Conservation (phyloP, 2,888 invertebrate genomes). For the Ctena decussata region DNA sequence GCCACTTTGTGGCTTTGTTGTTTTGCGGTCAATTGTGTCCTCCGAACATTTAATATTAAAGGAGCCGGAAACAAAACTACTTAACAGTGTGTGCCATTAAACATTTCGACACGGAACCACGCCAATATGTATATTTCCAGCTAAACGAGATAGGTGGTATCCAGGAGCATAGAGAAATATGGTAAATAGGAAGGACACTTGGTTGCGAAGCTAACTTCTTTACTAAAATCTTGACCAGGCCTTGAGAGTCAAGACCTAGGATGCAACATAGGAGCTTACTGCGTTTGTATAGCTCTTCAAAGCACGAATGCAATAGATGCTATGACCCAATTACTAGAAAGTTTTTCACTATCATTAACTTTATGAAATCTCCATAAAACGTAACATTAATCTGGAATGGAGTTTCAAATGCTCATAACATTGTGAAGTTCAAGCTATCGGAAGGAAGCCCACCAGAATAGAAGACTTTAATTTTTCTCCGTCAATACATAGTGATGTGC, state of each 20-base stretch:
- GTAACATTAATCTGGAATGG: constrained; percentile 59
- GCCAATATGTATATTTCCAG: constrained; percentile 41
- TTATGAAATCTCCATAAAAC: constrained; percentile 27
- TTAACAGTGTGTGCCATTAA: neutral
- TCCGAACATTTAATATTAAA: neutral
- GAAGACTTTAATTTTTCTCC: neutral
- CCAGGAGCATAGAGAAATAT: neutral
- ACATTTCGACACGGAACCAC: neutral
- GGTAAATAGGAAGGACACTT: constrained; percentile 45
- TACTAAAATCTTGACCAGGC: constrained; percentile 11
- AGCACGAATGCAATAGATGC: constrained; percentile 45
- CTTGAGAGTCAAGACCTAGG: constrained; percentile 44
- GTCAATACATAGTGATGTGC: neutral
- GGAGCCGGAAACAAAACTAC: neutral
- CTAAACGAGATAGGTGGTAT: constrained; percentile 31
- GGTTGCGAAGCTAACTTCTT: neutral
- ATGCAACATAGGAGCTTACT: constrained; percentile 50
- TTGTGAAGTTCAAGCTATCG: constrained; percentile 27
- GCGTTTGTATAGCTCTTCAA: constrained; percentile 26
- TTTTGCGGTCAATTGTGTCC: no score
- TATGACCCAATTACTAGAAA: constrained; percentile 24
- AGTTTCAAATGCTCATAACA: constrained; percentile 27
- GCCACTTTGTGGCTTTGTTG: neutral
- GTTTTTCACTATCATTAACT: constrained; percentile 34
- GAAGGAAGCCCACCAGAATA: constrained; percentile 36